Base-by-base conservation (phyloP, 2,797 vertebrate genomes). In the Anas bernieri region DNA sequence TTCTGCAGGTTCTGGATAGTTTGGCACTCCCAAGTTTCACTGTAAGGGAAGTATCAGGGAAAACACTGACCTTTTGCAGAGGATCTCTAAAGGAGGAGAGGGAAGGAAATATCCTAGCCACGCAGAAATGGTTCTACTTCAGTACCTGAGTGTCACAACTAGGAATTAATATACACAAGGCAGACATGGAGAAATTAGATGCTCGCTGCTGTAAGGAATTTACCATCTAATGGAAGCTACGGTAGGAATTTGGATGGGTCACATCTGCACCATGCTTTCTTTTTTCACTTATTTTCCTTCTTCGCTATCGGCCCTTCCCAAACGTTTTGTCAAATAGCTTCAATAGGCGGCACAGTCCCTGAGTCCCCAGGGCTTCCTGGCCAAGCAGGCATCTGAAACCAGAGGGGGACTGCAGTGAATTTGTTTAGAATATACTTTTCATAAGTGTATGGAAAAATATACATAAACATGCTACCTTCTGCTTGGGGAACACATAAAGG, bases 321-420 rank as follows among this genome's bases (percentile, higher is more conserved):
- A 62, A 41, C 4, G 3, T 88, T 93, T 56, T 91, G 86, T 86
- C 75, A 70, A 50, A 77, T 26, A 62, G 86, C 76, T 70, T 59
- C 81, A 74, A 76, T 33, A 12, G 15, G 76, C 84, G 84, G 84
- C 59, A 46, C 55, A 56, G 72, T 61, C 74, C 86, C 76, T 45
- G 74, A 76, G 62, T 87, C 77, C 87, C 59, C 55, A 31, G 48
- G 17, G 90, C 73, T 56, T 86, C 66, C 76, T 22, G 56, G 77
- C 56, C 63, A 52, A 74, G 69, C 78, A 89, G 62, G 50, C 56
- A 37, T 66, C 3, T 58, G 28, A 86, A 83, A 61, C 6, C 70
- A 52, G 83, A 54, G 52, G 63, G 63, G 83, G 55, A 30, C 91
- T 17, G 50, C 50, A 62, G 31, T 33, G 59, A 78, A 16, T 23